A percentile compares a stretch with the other conserved stretches of the same genome.
Evolutionary conservation across 2,888 invertebrate species (phyloP).

Genomic region (Margaritifera margaritifera): DNA sequence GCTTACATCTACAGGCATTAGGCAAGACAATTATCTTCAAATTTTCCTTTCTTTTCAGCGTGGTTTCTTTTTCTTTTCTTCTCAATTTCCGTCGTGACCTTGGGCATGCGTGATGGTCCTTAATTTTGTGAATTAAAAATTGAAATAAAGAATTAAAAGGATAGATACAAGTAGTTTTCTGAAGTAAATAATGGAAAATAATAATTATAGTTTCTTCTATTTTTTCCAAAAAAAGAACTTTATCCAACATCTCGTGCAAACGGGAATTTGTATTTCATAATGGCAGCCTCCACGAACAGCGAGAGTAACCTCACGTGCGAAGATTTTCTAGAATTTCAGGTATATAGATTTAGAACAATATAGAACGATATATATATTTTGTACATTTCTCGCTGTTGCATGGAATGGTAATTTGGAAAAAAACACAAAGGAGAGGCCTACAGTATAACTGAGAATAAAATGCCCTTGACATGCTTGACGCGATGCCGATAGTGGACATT

Average conservation of each 20-base stretch:
- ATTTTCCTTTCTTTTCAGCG: constrained; percentile 12
- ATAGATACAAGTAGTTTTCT: neutral
- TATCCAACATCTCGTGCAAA: neutral
- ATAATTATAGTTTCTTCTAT: neutral
- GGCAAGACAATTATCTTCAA: constrained; percentile 4
- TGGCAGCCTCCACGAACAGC: constrained; percentile 59
- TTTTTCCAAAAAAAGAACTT: neutral
- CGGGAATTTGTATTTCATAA: constrained; percentile 31
- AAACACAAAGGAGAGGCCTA: no score
- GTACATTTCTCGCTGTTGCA: no score
- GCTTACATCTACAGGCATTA: constrained; percentile 30
- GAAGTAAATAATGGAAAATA: neutral
- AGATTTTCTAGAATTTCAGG: constrained; percentile 51
- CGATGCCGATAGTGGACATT: no score
- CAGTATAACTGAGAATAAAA: no score
- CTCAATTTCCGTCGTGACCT: constrained; percentile 17
- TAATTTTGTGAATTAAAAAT: constrained; percentile 2
- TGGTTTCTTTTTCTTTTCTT: constrained; percentile 14
- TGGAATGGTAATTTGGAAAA: no score
- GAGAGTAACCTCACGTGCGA: constrained; percentile 37
- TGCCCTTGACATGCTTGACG: no score
- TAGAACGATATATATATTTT: no score
- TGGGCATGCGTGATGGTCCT: constrained; percentile 31
- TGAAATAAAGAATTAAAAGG: neutral
- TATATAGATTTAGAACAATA: no score